Base-by-base conservation (phyloP, 2,113 vertebrate species). In the Callipepla squamata region DNA sequence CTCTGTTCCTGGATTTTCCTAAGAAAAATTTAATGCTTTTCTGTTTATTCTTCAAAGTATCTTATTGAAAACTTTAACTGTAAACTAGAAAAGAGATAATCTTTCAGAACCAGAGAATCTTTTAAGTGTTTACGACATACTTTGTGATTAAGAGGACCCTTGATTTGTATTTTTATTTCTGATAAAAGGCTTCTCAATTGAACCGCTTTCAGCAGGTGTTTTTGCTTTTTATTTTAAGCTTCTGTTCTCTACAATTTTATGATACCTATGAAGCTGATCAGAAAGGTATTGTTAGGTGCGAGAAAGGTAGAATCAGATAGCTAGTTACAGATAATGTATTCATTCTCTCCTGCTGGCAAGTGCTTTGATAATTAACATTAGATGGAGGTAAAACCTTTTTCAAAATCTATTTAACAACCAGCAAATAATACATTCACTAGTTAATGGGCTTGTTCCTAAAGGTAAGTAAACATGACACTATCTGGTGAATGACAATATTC, bases 151-250 rank as follows among this genome's bases (percentile, higher is more conserved):
- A 89, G 85, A 93, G n/a, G 10, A 76, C 59, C 68, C 48, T 92
- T 96, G 61, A 93, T 94, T 91, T 89, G 73, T 55, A 30, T 92
- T 63, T 72, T 91, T 66, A 94, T 95, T n/a, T n/a, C 9, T 78
- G 36, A 86, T 95, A 66, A 95, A 96, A 97, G 51, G 4, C 9
- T 72, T 93, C 83, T 84, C 86, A 22, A 76, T 25, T 62, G 88
- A 95, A 95, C 4, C 82, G 4, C 45, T 80, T 93, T 85, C 26
- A 93, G 5, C 11, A 26, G 13, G 36, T 53, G 6, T 1, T 58
- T 92, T 80, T 59, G 5, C 5, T 63, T 85, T 80, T 76, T 15
- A n/a, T 25, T 44, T 42, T 42, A 66, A 62, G 3, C 76, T 89
- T 87, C 25, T 53, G 11, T 19, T 86, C 28, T 57, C 5, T 55